Evolutionary conservation across 37 sponge, comb jelly and placozoan species (phyloP), one percentile per base, ranked within the genome.

Genomic region (Halichondria panicea): DNA sequence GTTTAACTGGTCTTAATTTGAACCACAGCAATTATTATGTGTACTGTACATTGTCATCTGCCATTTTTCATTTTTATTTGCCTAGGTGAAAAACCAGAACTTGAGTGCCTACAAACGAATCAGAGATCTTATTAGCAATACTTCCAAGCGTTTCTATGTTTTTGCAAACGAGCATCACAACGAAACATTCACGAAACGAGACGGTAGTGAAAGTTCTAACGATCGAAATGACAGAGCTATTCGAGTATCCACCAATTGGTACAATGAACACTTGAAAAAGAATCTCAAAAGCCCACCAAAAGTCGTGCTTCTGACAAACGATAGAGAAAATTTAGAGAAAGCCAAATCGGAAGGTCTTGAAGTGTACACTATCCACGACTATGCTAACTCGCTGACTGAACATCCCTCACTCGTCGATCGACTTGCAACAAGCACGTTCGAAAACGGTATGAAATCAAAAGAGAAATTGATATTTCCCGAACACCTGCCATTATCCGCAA

Each of bases 161-260:
- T 83, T 98, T 67, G 75, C 89, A 52, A 98, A 98, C 63, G 96
- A 98, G 65, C 96, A 95, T 52, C 95, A 93, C 81, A 70, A 80
- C 37, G 88, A 86, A 45, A 93, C 93, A 0, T 96, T 72, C 66
- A 52, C 81, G 0, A 87, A 95, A 53, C 59, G 90, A 57, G 40
- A 72, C 44, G 66, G 39, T 5, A 82, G 74, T 25, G 99, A 98
- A 54, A 72, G 84, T 13, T 34, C 93, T 13, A 93, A 98, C 69
- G 94, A 95, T 65, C 73, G 88, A 19, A 98, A 95, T 78, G 99
- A 98, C 67, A 42, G 98, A 48, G 86, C 96, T 53, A 95, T 95
- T 60, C 70, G 96, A 28, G 71, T 37, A 8, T 83, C 91, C 30
- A 78, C 70, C 32, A 69, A 69, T 28, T 94, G 94, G 89, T 93